These are phyloP conservation scores for Indicator indicator DNA, from an alignment of 2,113 vertebrate genomes.

Conservation along the genomic window DNA sequence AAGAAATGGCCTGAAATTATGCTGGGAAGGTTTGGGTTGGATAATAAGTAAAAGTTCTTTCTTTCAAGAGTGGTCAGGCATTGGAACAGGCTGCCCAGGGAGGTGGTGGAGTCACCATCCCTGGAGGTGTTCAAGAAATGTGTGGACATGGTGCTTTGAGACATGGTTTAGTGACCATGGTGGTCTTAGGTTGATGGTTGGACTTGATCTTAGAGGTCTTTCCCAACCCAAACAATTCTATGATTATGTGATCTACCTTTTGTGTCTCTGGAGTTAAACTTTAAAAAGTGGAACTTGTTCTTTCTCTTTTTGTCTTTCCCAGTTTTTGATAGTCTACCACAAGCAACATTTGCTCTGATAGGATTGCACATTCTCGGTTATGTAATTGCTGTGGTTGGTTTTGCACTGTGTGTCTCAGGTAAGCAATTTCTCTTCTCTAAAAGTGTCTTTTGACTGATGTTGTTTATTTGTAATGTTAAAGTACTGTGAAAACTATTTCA, in stretches of 20 bases:
- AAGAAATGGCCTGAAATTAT: no score
- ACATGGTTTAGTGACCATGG: no score
- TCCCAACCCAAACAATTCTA: no score
- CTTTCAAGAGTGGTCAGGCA: no score
- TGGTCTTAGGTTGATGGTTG: no score
- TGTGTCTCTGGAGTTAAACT: background rate
- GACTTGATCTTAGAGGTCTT: no score
- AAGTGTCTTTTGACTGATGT: background rate
- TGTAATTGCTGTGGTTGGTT: constrained; percentile 71
- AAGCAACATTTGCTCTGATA: constrained; percentile 57
- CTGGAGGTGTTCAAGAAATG: no score
- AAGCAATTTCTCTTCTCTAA: background rate
- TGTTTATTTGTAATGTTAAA: background rate
- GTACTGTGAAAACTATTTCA: background rate
- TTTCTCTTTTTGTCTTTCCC: background rate
- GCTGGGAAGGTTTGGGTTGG: no score
- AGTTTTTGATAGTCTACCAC: constrained; percentile 59
- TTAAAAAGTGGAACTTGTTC: background rate
- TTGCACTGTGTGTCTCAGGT: constrained; percentile 75
- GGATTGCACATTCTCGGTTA: constrained; percentile 70
- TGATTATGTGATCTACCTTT: background rate
- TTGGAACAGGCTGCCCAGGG: no score
- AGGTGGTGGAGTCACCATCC: no score
- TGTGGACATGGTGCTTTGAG: no score
- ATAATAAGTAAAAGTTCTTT: no score